Conservation (phyloP, 2,888 invertebrate genomes). For the Lithophane ornitopus region DNA sequence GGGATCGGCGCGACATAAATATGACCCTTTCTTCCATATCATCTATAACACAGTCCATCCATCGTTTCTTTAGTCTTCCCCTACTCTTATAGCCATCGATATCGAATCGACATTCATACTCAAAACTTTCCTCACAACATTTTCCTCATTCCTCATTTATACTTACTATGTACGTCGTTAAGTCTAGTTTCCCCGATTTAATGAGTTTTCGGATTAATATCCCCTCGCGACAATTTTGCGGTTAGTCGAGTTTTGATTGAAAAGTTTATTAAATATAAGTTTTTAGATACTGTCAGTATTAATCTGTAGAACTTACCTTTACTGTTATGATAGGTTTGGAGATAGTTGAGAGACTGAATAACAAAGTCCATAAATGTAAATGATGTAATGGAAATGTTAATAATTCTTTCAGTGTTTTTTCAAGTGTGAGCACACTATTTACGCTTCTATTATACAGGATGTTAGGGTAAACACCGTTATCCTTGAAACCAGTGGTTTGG, state of each 20-base stretch:
- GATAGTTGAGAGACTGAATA: not conserved
- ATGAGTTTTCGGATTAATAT: constrained; percentile 36
- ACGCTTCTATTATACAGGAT: too few species aligned
- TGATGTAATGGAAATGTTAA: not conserved
- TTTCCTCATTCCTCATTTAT: too few species aligned
- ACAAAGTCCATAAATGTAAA: not conserved
- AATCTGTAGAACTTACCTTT: not conserved
- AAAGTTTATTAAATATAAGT: constrained; percentile 6
- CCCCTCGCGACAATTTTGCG: constrained; percentile 24
- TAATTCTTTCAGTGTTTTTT: not conserved
- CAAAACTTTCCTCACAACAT: too few species aligned
- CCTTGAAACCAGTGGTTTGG: too few species aligned
- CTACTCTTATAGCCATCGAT: too few species aligned
- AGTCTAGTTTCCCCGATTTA: constrained; percentile 16
- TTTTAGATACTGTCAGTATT: not conserved
- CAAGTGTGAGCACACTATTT: not conserved
- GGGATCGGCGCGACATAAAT: too few species aligned
- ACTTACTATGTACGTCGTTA: not conserved
- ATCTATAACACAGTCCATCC: too few species aligned
- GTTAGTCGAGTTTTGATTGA: constrained; percentile 13
- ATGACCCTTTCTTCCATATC: too few species aligned
- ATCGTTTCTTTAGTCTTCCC: too few species aligned
- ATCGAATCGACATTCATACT: too few species aligned
- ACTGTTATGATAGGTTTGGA: not conserved
- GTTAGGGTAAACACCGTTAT: too few species aligned